A percentile compares a stretch with the other conserved stretches of the same genome.
These are phyloP conservation scores for Taurulus bubalis DNA, from an alignment of 2,113 vertebrate species.

Conservation along the genomic window DNA sequence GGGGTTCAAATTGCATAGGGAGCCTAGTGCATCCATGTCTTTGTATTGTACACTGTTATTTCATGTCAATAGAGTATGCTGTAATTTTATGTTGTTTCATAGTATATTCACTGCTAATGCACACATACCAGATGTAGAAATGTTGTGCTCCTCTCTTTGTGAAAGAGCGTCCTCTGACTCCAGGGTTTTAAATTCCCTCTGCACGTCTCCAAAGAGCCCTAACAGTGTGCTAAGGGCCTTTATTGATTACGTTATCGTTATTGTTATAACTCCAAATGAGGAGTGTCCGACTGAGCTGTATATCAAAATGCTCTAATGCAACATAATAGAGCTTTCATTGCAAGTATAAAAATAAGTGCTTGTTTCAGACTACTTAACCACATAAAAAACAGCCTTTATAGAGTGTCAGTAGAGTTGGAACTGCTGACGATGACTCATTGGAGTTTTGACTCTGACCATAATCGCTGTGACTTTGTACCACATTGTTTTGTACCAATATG, in stretches of 20 bases:
- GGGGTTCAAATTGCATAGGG: not conserved
- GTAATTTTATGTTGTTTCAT: not conserved
- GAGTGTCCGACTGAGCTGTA: constrained; percentile 18
- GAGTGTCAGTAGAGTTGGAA: not conserved
- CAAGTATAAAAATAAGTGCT: not conserved
- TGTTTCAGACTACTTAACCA: not conserved
- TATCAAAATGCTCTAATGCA: constrained; percentile 16
- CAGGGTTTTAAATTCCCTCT: constrained; percentile 27
- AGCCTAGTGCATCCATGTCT: not conserved
- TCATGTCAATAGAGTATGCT: not conserved
- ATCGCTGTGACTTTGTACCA: not conserved
- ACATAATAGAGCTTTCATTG: not conserved
- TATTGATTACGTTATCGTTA: constrained; percentile 53
- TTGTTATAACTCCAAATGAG: constrained; percentile 23
- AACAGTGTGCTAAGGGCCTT: constrained; percentile 17
- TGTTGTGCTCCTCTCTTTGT: constrained; percentile 2
- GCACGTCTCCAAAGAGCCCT: constrained; percentile 19
- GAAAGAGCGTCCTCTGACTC: not conserved
- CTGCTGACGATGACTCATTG: not conserved
- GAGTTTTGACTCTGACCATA: not conserved
- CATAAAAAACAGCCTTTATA: too few relatives aligned
- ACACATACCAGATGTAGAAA: not conserved
- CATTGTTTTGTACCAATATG: not conserved
- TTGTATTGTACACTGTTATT: not conserved
- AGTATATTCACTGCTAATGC: not conserved